Evolutionary conservation across 2,888 invertebrate genomes (phyloP), one percentile per base, ranked within the genome.

Genomic region (Synergus japonicus): DNA sequence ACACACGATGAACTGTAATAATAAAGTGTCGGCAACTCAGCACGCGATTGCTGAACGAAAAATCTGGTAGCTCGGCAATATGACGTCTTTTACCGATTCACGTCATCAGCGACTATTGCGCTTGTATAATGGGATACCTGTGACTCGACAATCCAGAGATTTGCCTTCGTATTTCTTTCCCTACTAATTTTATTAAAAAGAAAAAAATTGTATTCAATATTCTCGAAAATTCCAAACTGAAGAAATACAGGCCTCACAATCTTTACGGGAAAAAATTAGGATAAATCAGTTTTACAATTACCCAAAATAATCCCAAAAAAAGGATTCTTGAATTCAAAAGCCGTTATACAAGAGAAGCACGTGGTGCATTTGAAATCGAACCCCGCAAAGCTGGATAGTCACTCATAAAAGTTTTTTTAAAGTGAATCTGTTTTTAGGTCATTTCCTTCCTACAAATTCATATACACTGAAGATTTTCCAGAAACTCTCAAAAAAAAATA

Each of bases 1-100:
- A 44, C 67, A 46, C 67, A 67, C 67, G 22, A 67, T 67, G 46
- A 69, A 69, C 69, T 49, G 43, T 44, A 66, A 66, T 69, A 46
- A 46, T 37, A 69, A 7, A 15, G 67, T 67, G 67, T 67, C 67
- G 46, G 22, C 46, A 67, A 67, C 46, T 49, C 13, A 13, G 7
- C 49, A 69, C 44, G 46, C 67, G 13, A 69, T 49, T 69, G 12
- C 2, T 46, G 15, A 5, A 13, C 15, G 69, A 49, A 69, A 69
- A 69, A 69, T 69, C 69, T 18, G 12, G 18, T 15, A 18, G 37
- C n/a, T 8, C 8, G 15, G 15, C 8, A 8, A 65, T 41, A 65
- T 66, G 43, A 67, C 46, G 18, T 67, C 22, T 67, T 46, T n/a
- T 37, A 7, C 9, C 4, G 4, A 22, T 67, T 46, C 43, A 67